These are phyloP conservation scores for Cheirogaleus major DNA, from an alignment of 2,797 vertebrate species.

Conservation along the genomic window DNA sequence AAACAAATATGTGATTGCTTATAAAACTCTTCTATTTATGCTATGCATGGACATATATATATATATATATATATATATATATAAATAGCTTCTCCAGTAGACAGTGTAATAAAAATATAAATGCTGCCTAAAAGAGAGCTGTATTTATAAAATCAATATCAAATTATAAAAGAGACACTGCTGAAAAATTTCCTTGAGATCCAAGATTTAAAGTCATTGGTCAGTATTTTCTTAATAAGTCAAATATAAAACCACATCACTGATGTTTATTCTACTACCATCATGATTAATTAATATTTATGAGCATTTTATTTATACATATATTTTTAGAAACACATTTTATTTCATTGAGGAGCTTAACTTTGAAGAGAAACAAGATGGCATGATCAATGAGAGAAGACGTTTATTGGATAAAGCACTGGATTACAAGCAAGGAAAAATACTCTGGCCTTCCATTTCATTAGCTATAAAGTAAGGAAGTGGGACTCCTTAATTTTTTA, in stretches of 20 bases:
- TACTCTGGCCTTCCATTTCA: background rate
- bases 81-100: background rate
- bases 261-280: background rate
- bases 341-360: conserved; percentile 31
- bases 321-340: background rate
- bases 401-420: background rate
- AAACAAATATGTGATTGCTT: background rate
- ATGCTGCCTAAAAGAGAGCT: background rate
- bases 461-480: background rate
- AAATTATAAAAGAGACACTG: conserved; percentile 6
- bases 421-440: conserved; percentile 15
- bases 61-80: background rate
- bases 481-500: conserved; percentile 22
- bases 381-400: background rate
- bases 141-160: background rate
- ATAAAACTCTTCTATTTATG: background rate
- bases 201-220: background rate
- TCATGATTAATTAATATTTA: conserved; percentile 12
- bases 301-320: background rate
- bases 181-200: background rate
- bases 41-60: background rate
- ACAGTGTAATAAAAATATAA: background rate
- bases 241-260: background rate
- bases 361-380: background rate
- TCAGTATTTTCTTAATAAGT: background rate